These are phyloP conservation scores for Enteromius viviparus DNA, from an alignment of 2,797 vertebrate species.

Conservation along the genomic window DNA sequence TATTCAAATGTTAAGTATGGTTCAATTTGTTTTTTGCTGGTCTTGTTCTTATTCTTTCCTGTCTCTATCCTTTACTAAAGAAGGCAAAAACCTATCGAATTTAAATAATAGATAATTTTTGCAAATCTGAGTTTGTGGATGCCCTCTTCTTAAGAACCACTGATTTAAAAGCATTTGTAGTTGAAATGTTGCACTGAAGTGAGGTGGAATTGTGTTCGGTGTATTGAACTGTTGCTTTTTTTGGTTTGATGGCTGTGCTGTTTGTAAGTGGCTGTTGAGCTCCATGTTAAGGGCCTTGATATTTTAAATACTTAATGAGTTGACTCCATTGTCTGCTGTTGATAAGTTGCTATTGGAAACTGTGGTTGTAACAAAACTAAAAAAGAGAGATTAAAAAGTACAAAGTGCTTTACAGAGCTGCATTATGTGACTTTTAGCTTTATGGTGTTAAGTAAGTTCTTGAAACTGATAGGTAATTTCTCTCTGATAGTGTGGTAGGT, in stretches of 20 bases:
- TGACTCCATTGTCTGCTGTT: not conserved
- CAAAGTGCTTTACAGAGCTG: not conserved
- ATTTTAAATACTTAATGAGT: not conserved
- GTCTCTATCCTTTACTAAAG: not conserved
- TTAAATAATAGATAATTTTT: not conserved
- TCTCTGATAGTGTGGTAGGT: not conserved
- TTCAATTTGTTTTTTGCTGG: not conserved
- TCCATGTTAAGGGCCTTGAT: not conserved
- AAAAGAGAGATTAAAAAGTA: not conserved
- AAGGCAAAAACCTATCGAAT: not conserved
- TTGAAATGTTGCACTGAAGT: not conserved
- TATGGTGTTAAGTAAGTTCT: conserved; percentile 1
- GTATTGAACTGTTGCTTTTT: not conserved
- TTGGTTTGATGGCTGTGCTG: not conserved
- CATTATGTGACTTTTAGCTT: not conserved
- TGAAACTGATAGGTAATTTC: not conserved
- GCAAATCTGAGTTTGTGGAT: not conserved
- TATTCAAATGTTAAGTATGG: not conserved
- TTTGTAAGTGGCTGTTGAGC: not conserved
- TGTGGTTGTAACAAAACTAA: not conserved
- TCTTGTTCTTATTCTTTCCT: not conserved
- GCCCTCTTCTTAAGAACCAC: not conserved
- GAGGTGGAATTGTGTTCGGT: not conserved
- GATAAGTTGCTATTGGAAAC: not conserved
- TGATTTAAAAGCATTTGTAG: conserved; percentile 12